Evolutionary conservation across 2,797 vertebrate species (phyloP), one percentile per base, ranked within the genome.

Genomic region (Lepus townsendii): DNA sequence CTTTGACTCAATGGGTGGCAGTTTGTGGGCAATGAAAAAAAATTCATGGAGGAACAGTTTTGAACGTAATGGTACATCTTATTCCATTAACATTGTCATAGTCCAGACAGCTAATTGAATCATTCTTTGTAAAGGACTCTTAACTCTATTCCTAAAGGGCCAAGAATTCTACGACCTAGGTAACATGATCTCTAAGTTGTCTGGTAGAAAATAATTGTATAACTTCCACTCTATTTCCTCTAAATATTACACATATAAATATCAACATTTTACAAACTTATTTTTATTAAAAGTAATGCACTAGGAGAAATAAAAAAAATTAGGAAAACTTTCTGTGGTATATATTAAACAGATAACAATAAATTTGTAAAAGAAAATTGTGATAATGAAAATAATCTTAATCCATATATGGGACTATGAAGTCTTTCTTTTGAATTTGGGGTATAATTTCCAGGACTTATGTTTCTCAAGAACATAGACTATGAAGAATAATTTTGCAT

Each of bases 341-440:
- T 32, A 24, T 22, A 82, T 86, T 91, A 47, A 88, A 72, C 11
- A 83, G 11, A 20, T 9, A 76, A 80, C 87, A 38, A 52, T 73
- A 72, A 20, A 68, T 82, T 86, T 90, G 22, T 77, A 27, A 85
- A 82, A 19, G 66, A 88, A 83, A 88, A 88, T 76, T 84, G n/a
- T 26, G 12, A 38, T 73, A 66, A 88, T 66, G 27, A 63, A 26
- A 47, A 54, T 35, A 50, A 54, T 69, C 16, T 66, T 83, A 35
- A 72, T 73, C 88, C 10, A 52, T 12, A 32, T 17, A 42, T 3
- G 54, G 42, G n/a, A 19, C 52, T 94, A 8, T 14, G 26, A 94
- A 50, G 71, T 50, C 12, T 62, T 83, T 80, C 47, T 71, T 32
- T 38, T 95, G 66, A 88, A 17, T 6, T 83, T 72, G 24, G 6